A percentile compares a stretch with the other conserved stretches of the same genome.
Evolutionary conservation across 1,140 invertebrate genomes (phyloP).

Genomic region (Monochamus saltuarius): DNA sequence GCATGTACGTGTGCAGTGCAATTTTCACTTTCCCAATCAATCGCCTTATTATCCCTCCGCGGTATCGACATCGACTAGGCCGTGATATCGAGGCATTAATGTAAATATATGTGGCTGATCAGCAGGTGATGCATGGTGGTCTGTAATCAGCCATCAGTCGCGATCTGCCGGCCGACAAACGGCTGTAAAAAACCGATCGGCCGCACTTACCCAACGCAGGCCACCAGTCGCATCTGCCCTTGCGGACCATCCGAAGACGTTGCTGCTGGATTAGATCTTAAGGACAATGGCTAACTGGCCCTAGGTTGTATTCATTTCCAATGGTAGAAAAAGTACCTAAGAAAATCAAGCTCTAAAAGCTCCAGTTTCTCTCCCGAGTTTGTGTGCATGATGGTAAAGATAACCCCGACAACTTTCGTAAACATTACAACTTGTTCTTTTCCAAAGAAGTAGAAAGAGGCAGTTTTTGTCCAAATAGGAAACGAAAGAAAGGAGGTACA

Average conservation of each 20-base stretch:
- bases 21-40: not conserved
- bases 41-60: not conserved
- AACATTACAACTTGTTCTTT: too few species aligned
- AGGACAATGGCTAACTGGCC: slow-evolving; percentile 2
- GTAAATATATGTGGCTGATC: slow-evolving; percentile 40
- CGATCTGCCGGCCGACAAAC: slow-evolving; percentile 41
- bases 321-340: too few species aligned
- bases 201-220: slow-evolving; percentile 35
- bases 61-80: not conserved
- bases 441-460: too few species aligned
- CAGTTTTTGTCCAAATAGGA: too few species aligned
- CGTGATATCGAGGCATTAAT: slow-evolving; percentile 32
- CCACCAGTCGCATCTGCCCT: slow-evolving; percentile 30
- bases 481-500: too few species aligned
- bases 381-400: too few species aligned
- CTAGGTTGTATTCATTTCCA: too few species aligned
- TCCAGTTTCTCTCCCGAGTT: too few species aligned
- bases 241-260: slow-evolving; percentile 7
- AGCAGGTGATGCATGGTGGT: slow-evolving; percentile 40
- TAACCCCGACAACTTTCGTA: too few species aligned
- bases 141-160: slow-evolving; percentile 44
- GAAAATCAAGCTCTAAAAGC: too few species aligned
- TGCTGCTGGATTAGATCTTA: not conserved
- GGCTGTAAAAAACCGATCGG: slow-evolving; percentile 37
- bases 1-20: not conserved